Evolutionary conservation across 2,113 vertebrate species (phyloP).

Genomic region (Alexandromys fortis): DNA sequence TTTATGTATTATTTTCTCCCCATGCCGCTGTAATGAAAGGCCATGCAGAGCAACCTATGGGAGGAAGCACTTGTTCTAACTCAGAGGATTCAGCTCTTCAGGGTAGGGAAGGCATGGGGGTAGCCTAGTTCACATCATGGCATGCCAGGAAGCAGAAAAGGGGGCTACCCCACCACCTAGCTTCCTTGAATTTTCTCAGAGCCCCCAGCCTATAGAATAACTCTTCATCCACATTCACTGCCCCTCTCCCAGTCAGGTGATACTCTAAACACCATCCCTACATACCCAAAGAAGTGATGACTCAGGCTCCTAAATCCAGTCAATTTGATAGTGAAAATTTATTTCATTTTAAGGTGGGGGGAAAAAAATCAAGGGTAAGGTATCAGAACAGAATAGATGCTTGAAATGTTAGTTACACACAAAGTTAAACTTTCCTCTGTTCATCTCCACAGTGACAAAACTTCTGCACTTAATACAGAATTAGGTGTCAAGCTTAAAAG

Average conservation of each 20-base stretch:
- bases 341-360: not conserved
- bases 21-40: not conserved
- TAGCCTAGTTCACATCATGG: no score
- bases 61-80: not conserved
- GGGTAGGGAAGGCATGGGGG: not conserved
- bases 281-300: no score
- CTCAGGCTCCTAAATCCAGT: not conserved
- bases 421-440: slow-evolving; percentile 21
- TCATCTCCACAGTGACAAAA: slow-evolving; percentile 24
- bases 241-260: not conserved
- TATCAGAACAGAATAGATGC: slow-evolving; percentile 8
- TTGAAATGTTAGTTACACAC: slow-evolving; percentile 46
- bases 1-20: not conserved
- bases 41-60: not conserved
- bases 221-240: not conserved
- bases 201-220: not conserved
- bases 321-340: not conserved
- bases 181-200: no score
- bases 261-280: no score
- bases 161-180: no score
- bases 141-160: not conserved
- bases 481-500: not conserved
- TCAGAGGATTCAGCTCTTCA: not conserved
- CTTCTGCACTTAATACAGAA: slow-evolving; percentile 11
- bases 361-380: not conserved